Evolutionary conservation across 2,797 vertebrate genomes (phyloP), one percentile per base, ranked within the genome.

Genomic region (Lagocephalus sceleratus): DNA sequence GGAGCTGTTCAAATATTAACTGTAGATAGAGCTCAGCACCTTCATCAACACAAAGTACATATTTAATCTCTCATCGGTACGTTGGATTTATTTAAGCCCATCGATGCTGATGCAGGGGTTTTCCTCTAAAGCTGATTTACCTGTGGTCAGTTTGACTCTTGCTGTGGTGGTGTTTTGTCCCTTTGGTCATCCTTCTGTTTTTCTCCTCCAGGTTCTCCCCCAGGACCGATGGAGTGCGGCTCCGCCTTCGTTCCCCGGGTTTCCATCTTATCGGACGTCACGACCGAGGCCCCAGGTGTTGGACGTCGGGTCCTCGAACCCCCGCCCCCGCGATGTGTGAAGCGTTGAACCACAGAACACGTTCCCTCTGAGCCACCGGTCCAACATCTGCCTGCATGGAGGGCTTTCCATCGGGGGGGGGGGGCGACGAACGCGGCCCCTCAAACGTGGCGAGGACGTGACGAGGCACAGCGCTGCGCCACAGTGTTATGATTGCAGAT

Each of bases 321-420:
- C 48, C 5, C 1, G 40, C 12, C 14, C 11, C 14, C 11, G 1
- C 9, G 39, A 12, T 35, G 1, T 48, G 8, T 4, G 32, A 17
- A 57, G 15, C 47, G 46, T 8, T 57, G 38, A 67, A 60, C 56
- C 53, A 42, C 59, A 45, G 41, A 42, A 5, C 20, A 25, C 22
- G 12, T 20, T 35, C 22, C 29, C 5, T 15, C 5, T 1, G 3
- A 42, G 38, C 6, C 65, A 0, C 47, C 53, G 6, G 20, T 6
- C 17, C 2, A 29, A 35, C 5, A 35, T 4, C 21, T 15, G 14
- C 17, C 12, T 32, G 25, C 10, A 3, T 46, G 9, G 32, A 25
- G 48, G 41, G 54, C 47, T 15, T 61, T 19, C n/a, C 3, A 0
- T 41, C 12, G 12, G 32, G 32, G 12, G 14, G 32, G 23, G 2